These are phyloP conservation scores for Perognathus longimembris DNA, from an alignment of 2,113 vertebrate genomes.

Conservation along the genomic window DNA sequence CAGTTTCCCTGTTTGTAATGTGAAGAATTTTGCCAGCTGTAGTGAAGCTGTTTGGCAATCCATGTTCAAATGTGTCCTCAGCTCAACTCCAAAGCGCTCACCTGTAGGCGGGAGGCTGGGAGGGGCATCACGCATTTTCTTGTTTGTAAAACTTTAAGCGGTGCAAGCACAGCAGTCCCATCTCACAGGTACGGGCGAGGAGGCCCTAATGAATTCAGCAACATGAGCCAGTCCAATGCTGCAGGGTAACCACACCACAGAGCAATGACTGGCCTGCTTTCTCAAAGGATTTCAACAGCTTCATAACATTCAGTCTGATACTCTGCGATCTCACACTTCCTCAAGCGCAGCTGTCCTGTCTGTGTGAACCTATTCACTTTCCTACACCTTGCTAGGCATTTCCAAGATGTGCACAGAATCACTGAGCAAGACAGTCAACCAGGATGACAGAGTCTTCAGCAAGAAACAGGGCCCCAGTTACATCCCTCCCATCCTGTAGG, in stretches of 20 bases:
- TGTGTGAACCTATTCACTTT: background rate
- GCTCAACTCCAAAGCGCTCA: background rate
- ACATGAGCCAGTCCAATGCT: background rate
- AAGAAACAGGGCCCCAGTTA: background rate
- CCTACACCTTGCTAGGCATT: background rate
- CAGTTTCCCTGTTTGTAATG: background rate
- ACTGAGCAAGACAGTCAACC: background rate
- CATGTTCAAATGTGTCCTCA: background rate
- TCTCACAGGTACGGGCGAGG: background rate
- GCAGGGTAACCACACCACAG: no score
- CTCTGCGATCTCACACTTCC: background rate
- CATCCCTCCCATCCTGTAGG: accelerated
- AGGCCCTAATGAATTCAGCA: background rate
- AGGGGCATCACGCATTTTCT: accelerated
- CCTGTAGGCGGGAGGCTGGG: no score
- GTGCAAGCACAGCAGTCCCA: background rate
- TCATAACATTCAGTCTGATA: background rate
- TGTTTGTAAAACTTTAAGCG: background rate
- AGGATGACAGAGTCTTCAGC: accelerated
- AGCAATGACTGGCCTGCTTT: accelerated
- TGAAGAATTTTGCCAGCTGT: background rate
- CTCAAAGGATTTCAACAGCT: background rate
- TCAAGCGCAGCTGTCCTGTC: background rate
- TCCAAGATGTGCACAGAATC: background rate
- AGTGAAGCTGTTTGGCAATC: background rate